Evolutionary conservation across 2,797 vertebrate species (phyloP).

Genomic region (Limnodromus scolopaceus): DNA sequence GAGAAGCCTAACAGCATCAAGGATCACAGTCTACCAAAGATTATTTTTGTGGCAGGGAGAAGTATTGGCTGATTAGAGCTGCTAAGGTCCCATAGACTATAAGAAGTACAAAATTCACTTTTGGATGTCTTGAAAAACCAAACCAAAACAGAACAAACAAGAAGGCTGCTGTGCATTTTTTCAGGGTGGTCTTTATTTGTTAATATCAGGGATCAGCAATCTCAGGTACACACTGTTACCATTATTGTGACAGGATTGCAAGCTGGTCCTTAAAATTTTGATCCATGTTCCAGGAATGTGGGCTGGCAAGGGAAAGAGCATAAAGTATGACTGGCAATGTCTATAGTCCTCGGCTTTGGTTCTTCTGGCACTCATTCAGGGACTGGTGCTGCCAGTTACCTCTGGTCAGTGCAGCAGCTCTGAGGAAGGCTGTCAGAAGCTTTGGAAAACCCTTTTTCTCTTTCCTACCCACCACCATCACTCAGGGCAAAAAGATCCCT

Average conservation of each 20-base stretch:
- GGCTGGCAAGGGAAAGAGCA: neutral
- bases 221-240: neutral
- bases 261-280: neutral
- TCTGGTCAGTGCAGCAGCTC: fast-evolving
- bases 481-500: neutral
- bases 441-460: neutral
- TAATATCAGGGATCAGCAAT: neutral
- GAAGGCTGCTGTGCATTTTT: neutral
- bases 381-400: fast-evolving
- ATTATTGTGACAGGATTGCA: neutral
- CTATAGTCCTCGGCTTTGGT: fast-evolving
- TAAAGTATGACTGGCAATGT: neutral
- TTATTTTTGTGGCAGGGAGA: neutral
- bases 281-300: neutral
- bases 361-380: neutral
- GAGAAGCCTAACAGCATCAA: neutral
- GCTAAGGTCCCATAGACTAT: neutral
- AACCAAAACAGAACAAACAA: neutral
- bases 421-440: neutral
- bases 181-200: neutral
- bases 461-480: neutral
- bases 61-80: neutral
- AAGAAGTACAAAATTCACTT: neutral
- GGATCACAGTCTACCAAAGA: neutral
- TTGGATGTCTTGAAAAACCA: neutral